Base-by-base conservation (phyloP, 1,140 invertebrate species). In the Drosophila rufa region DNA sequence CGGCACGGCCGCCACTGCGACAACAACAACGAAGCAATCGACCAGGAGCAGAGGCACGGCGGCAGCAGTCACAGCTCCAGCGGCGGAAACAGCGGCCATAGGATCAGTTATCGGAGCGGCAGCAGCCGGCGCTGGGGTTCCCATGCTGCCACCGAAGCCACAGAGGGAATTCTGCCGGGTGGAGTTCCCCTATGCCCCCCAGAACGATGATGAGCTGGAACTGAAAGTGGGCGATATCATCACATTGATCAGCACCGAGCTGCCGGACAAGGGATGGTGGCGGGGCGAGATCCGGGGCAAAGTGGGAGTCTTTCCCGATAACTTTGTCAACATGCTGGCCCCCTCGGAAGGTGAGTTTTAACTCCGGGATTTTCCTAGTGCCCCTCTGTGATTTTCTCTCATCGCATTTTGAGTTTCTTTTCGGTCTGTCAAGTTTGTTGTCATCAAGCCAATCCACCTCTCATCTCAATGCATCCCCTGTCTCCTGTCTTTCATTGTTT, bases 261-360 rank as follows among this genome's bases (percentile, higher is more conserved):
- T 97, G 42, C 97, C 97, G 48, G 99, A 99, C 93, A 96, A 97
- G 75, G 98, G 98, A 45, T 99, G 98, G 99, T 99, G 98, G 98
- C 96, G 96, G 93, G 99, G 98, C 53, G 98, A 99, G 94, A 82
- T 98, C 0, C 95, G 96, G 75, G 98, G 98, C 33, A 95, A 95
- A 92, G 93, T 97, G 57, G 99, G 99, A 1, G 95, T 99, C 2
- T 99, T 99, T 93, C 99, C 99, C 4, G 98, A 99, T 92, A 99
- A 99, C 94, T 99, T 99, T 94, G 97, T 98, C 7, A 95, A 96
- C 91, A 71, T 97, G 5, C 93, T 95, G 70, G 51, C 89, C 12
- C 94, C 94, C 27, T 62, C 84, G 9, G 80, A 93, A 36, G 93
- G 94, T 94, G 70, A 93, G 93, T 93, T 38, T 47, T 66, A 30